Evolutionary conservation across 2,113 vertebrate species (phyloP).

Genomic region (Pseudorectes ferrugineus): DNA sequence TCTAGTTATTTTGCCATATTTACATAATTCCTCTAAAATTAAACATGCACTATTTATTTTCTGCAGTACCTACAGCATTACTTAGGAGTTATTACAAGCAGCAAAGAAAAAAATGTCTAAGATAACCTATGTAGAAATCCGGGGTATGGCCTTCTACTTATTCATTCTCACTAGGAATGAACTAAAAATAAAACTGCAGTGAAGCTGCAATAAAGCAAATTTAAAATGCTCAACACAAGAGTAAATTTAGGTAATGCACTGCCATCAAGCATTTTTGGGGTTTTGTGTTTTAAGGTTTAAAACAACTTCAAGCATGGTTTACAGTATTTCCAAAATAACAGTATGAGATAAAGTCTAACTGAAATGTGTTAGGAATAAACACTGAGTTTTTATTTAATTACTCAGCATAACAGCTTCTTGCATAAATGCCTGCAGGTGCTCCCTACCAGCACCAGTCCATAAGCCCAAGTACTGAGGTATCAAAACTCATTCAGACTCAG

Average conservation of each 20-base stretch:
- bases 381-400: background rate
- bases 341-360: background rate
- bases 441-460: background rate
- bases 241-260: background rate
- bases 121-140: background rate
- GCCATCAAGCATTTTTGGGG: background rate
- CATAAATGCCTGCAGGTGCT: background rate
- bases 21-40: background rate
- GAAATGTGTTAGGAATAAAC: background rate
- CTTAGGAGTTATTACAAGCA: background rate
- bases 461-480: background rate
- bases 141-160: background rate
- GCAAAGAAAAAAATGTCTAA: background rate
- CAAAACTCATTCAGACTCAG: background rate
- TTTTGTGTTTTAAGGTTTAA: background rate
- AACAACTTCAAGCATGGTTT: background rate
- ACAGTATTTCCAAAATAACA: background rate
- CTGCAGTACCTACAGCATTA: background rate
- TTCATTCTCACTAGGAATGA: background rate
- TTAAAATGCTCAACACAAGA: background rate
- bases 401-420: background rate
- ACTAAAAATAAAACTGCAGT: background rate
- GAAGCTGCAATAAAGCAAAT: background rate
- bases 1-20: background rate
- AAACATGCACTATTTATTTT: background rate